These are phyloP conservation scores for Bombus breviceps DNA, from an alignment of 1,140 invertebrate genomes.

Conservation along the genomic window DNA sequence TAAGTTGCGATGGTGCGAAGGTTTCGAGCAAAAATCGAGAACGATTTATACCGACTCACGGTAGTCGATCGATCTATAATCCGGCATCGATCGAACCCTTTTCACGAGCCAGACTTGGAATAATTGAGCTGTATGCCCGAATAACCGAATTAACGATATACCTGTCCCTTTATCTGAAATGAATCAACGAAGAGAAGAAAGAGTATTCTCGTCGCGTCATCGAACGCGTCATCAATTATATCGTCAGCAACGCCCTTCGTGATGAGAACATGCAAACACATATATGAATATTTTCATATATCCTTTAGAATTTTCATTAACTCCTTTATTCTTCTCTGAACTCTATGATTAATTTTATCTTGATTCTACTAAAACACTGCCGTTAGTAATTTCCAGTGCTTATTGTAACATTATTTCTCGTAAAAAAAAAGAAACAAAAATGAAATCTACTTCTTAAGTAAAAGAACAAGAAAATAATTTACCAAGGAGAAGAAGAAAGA, in stretches of 20 bases:
- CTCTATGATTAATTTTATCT: neutral
- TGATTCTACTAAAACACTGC: neutral
- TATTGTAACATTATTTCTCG: no score
- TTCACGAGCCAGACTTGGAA: conserved; percentile 26
- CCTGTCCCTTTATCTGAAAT: conserved; percentile 10
- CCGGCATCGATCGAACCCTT: conserved; percentile 33
- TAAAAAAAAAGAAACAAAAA: no score
- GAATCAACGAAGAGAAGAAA: neutral
- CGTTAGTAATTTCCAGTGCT: no score
- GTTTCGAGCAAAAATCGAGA: conserved; percentile 21
- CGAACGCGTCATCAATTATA: neutral
- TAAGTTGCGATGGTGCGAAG: neutral
- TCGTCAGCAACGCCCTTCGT: neutral
- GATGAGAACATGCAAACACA: neutral
- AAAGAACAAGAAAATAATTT: neutral
- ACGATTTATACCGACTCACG: conserved; percentile 45
- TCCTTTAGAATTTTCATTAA: neutral
- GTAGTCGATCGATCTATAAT: conserved; percentile 48
- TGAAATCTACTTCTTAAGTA: neutral
- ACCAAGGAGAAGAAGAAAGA: no score
- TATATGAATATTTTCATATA: neutral
- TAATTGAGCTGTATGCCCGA: conserved; percentile 44
- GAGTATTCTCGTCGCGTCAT: neutral
- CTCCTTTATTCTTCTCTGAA: neutral
- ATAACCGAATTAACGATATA: conserved; percentile 37